phyloP scores from a whole-genome alignment of 2,797 vertebrate species.

The Catamblyrhynchus diadema region DNA sequence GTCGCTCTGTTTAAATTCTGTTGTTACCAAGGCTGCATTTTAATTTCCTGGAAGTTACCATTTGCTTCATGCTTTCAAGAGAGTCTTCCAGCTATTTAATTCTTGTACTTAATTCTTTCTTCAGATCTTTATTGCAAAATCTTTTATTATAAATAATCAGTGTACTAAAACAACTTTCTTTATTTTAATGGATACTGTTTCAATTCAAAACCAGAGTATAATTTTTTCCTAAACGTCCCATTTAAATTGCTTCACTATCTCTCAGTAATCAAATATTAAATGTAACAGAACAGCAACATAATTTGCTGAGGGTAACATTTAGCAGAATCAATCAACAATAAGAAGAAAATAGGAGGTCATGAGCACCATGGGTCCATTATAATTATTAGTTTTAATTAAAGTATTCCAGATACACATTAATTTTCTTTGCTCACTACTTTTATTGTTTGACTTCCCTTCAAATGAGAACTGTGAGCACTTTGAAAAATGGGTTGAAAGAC shows the following conservation, averaged over 20 bases:
- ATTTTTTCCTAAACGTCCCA: background rate
- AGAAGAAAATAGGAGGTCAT: constrained; percentile 17
- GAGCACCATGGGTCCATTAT: background rate
- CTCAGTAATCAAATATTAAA: constrained; percentile 16
- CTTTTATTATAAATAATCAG: background rate
- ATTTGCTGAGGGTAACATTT: constrained; percentile 38
- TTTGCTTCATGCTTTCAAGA: background rate
- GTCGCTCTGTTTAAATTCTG: background rate
- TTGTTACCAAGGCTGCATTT: background rate
- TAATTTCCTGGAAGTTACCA: background rate
- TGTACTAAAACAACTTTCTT: background rate
- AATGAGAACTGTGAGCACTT: constrained; percentile 33
- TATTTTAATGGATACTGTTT: background rate
- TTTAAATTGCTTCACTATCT: constrained; percentile 27
- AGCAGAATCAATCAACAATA: constrained; percentile 34
- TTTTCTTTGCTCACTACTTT: constrained; percentile 42
- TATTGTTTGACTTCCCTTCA: constrained; percentile 37
- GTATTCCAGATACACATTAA: constrained; percentile 24
- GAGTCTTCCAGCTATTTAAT: background rate
- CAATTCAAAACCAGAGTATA: background rate
- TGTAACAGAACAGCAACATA: constrained; percentile 15
- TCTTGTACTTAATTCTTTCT: background rate
- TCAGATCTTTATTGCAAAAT: background rate
- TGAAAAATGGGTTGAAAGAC: constrained; percentile 50
- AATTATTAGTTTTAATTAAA: constrained; percentile 63